Conservation (phyloP, 2,888 invertebrate species). For the Lasioglossum villosulum region DNA sequence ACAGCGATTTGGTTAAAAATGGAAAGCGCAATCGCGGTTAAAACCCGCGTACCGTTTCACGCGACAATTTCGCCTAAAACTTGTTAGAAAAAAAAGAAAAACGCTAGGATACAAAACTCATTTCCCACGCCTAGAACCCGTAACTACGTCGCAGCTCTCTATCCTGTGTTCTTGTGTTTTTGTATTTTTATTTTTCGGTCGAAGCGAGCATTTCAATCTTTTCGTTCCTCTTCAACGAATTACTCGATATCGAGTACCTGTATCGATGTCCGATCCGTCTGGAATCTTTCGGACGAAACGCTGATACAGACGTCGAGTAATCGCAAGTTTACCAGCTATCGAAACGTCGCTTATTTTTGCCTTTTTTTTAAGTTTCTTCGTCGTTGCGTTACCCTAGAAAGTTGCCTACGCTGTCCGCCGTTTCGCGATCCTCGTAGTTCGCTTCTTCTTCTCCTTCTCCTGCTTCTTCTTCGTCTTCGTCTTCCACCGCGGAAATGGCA, state of each 20-base stretch:
- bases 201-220: neutral
- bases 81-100: constrained; percentile 28
- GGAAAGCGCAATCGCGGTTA: constrained; percentile 29
- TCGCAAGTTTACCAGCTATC: neutral
- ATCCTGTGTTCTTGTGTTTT: neutral
- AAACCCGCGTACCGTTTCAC: constrained; percentile 30
- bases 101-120: constrained; percentile 21
- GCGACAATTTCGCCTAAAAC: constrained; percentile 41
- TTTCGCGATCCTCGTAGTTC: constrained; percentile 57
- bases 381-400: constrained; percentile 34
- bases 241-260: neutral
- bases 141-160: neutral
- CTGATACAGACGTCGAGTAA: neutral
- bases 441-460: constrained; percentile 19
- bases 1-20: constrained; percentile 43
- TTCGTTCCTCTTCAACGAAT: constrained; percentile 15
- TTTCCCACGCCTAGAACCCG: neutral
- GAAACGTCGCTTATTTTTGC: neutral
- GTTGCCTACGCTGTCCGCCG: constrained; percentile 57
- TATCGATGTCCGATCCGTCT: neutral
- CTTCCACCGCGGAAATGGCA: constrained; percentile 50
- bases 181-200: too few species aligned
- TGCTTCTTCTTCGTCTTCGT: constrained; percentile 26
- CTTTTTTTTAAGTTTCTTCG: constrained; percentile 1
- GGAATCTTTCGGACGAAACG: neutral